Conservation (phyloP, 2,888 invertebrate genomes). For the Brassicogethes aeneus region DNA sequence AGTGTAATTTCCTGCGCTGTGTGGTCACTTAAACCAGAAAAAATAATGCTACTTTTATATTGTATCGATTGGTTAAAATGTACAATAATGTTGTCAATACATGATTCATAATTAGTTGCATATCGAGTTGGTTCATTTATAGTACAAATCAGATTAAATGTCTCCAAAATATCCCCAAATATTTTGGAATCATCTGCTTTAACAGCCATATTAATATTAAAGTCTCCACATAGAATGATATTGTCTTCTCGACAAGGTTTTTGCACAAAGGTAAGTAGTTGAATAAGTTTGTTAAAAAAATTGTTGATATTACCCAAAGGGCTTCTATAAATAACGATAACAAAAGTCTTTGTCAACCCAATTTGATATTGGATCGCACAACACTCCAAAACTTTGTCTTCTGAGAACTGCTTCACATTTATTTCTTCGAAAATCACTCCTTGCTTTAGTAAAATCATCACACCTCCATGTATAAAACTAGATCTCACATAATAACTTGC, state of each 20-base stretch:
- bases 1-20: too few species aligned
- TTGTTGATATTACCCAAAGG: background rate
- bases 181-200: background rate
- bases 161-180: background rate
- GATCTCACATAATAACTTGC: background rate
- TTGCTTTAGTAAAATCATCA: background rate
- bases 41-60: too few species aligned
- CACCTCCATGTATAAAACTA: background rate
- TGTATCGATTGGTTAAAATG: too few species aligned
- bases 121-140: background rate
- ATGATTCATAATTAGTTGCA: background rate
- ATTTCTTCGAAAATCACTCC: background rate
- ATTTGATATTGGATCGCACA: conserved; percentile 1
- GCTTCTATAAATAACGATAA: background rate
- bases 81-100: background rate
- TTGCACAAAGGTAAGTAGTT: background rate
- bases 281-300: background rate
- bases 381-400: background rate
- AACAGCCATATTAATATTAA: background rate
- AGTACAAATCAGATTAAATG: background rate
- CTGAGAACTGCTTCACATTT: background rate
- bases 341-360: background rate
- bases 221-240: background rate
- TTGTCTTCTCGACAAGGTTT: background rate
- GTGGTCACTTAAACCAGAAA: too few species aligned